A percentile compares a stretch with the other conserved stretches of the same genome.
Evolutionary conservation across 2,113 vertebrate genomes (phyloP).

Genomic region (Anolis sagrei): DNA sequence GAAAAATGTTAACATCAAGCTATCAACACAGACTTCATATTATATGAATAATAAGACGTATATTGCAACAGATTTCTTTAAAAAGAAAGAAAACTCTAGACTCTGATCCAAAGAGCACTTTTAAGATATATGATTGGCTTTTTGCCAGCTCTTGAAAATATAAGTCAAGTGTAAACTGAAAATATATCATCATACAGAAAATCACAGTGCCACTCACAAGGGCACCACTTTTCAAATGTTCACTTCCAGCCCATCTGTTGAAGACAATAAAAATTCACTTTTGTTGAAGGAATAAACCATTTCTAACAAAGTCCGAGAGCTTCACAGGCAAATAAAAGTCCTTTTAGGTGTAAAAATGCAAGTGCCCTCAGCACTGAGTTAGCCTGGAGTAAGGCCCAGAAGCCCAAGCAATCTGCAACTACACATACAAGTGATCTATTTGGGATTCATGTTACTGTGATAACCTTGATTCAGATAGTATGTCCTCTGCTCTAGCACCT

Average conservation of each 20-base stretch:
- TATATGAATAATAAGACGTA: too few relatives aligned
- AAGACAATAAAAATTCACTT: constrained; percentile 58
- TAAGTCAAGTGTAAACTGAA: constrained; percentile 34
- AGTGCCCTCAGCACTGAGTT: constrained; percentile 38
- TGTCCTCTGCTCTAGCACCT: constrained; percentile 55
- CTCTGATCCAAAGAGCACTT: constrained; percentile 11
- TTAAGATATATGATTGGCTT: constrained; percentile 13
- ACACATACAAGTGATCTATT: not conserved
- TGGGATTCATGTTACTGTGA: constrained; percentile 44
- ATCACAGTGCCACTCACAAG: constrained; percentile 49
- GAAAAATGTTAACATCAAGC: too few relatives aligned
- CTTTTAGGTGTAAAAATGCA: constrained; percentile 44
- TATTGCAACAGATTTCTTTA: too few relatives aligned
- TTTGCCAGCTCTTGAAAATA: constrained; percentile 49
- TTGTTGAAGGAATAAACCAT: constrained; percentile 43
- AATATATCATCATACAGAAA: constrained; percentile 48
- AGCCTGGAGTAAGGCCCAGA: constrained; percentile 38
- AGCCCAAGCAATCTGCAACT: constrained; percentile 47
- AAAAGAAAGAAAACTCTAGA: not conserved
- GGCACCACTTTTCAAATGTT: constrained; percentile 60
- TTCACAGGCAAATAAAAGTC: constrained; percentile 48
- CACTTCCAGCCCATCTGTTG: constrained; percentile 62
- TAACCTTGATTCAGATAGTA: constrained; percentile 54
- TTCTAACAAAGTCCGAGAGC: constrained; percentile 43
- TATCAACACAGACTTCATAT: too few relatives aligned